phyloP scores from a whole-genome alignment of 1,140 invertebrate species.

The Drosophila fuyamai region DNA sequence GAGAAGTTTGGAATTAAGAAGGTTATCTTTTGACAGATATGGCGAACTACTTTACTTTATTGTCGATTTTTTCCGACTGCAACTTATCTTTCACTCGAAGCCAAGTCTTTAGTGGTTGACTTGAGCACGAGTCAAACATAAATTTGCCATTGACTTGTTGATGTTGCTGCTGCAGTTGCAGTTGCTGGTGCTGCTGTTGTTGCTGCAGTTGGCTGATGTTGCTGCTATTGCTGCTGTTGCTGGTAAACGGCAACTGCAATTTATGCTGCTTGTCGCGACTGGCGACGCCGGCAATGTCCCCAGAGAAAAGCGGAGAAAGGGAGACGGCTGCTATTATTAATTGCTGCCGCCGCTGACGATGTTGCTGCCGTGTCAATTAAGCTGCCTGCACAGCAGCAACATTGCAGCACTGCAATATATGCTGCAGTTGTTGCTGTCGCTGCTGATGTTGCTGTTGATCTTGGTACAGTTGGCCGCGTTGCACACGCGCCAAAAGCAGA shows the following conservation, averaged over 20 bases:
- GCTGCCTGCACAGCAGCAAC: constrained; percentile 37
- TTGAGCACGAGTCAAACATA: constrained; percentile 75
- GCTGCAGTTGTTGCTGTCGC: not conserved
- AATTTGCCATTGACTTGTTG: constrained; percentile 61
- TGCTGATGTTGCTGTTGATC: constrained; percentile 36
- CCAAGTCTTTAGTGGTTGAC: constrained; percentile 3
- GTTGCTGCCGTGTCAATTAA: constrained; percentile 38
- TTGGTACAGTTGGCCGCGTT: constrained; percentile 61
- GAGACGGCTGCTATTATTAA: constrained; percentile 43
- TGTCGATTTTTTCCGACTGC: constrained; percentile 2
- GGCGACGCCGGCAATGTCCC: constrained; percentile 15
- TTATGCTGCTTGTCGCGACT: constrained; percentile 55
- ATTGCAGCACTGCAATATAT: constrained; percentile 38
- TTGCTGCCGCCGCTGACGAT: constrained; percentile 22
- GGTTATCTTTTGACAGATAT: no score
- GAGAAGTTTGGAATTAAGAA: no score
- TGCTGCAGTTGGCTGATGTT: constrained; percentile 19
- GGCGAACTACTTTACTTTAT: not conserved
- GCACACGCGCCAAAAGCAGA: constrained; percentile 71
- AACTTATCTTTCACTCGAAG: constrained; percentile 37
- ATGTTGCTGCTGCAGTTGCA: constrained; percentile 23
- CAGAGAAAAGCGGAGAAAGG: constrained; percentile 16
- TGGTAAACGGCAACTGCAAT: constrained; percentile 63
- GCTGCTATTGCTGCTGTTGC: constrained; percentile 40
- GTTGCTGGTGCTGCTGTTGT: constrained; percentile 33